phyloP scores from a whole-genome alignment of 1,140 invertebrate species.

The Solenopsis fugax region DNA sequence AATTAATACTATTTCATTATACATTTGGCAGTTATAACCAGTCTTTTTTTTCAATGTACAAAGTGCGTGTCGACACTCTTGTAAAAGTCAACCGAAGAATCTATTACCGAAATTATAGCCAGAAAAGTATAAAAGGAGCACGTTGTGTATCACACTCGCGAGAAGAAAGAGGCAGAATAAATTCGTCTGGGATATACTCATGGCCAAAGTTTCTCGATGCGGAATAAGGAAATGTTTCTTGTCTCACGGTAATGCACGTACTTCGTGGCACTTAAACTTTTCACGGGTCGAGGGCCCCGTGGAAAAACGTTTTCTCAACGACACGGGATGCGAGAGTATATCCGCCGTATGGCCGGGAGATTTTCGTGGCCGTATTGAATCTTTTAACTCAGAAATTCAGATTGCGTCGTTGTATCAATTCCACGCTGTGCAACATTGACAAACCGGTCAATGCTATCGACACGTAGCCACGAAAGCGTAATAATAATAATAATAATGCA shows the following conservation, averaged over 20 bases:
- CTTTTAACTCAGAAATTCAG: background rate
- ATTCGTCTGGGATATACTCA: conserved; percentile 31
- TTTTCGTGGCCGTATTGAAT: conserved; percentile 1
- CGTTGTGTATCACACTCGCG: background rate
- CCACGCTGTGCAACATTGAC: background rate
- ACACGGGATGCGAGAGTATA: background rate
- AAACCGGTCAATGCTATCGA: background rate
- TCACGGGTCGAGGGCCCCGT: conserved; percentile 1
- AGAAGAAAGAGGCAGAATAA: conserved; percentile 4
- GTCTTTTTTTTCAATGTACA: no score
- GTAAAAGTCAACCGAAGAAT: background rate
- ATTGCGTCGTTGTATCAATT: conserved; percentile 15
- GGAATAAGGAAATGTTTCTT: conserved; percentile 48
- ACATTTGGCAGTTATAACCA: no score
- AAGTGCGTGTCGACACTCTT: background rate
- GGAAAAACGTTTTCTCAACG: conserved; percentile 40
- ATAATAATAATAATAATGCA: background rate
- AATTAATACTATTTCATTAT: no score
- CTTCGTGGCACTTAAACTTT: conserved; percentile 53
- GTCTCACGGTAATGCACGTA: conserved; percentile 52
- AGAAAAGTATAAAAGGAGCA: background rate
- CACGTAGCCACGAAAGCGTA: background rate
- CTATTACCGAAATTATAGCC: background rate
- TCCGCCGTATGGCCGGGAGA: background rate
- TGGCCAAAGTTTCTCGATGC: conserved; percentile 28